Conservation (phyloP, 2,888 invertebrate species). For the Tetragnatha montana region DNA sequence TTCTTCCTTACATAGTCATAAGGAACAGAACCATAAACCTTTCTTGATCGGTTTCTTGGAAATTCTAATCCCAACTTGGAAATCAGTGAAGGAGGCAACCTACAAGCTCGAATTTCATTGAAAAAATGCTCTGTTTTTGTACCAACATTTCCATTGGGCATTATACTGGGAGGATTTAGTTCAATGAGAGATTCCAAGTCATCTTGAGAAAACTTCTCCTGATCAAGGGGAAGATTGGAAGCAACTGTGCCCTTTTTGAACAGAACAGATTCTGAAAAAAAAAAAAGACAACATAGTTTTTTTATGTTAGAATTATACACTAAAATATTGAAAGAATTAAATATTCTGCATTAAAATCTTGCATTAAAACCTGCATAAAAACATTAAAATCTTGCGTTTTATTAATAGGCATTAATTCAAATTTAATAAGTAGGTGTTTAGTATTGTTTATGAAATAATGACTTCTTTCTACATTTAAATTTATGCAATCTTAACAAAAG, state of each 20-base stretch:
- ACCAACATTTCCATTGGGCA: slow-evolving; percentile 80
- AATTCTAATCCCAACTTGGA: slow-evolving; percentile 77
- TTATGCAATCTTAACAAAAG: no score
- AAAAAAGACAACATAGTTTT: no score
- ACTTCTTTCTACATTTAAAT: no score
- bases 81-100: slow-evolving; percentile 77
- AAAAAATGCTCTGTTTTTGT: slow-evolving; percentile 78
- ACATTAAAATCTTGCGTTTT: no score
- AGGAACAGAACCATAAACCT: slow-evolving; percentile 77
- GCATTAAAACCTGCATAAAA: no score
- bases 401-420: no score
- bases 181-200: slow-evolving; percentile 75
- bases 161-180: slow-evolving; percentile 76
- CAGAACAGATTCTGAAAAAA: background rate
- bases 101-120: slow-evolving; percentile 77
- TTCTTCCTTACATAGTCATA: slow-evolving; percentile 75
- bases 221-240: slow-evolving; percentile 74
- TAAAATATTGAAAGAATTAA: background rate
- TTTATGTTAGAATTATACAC: no score
- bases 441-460: no score
- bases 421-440: no score
- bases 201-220: slow-evolving; percentile 74
- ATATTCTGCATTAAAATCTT: no score
- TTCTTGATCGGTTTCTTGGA: slow-evolving; percentile 74
- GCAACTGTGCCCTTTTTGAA: slow-evolving; percentile 73